phyloP scores from a whole-genome alignment of 1,140 invertebrate genomes.

The Alviniconcha marisindica region DNA sequence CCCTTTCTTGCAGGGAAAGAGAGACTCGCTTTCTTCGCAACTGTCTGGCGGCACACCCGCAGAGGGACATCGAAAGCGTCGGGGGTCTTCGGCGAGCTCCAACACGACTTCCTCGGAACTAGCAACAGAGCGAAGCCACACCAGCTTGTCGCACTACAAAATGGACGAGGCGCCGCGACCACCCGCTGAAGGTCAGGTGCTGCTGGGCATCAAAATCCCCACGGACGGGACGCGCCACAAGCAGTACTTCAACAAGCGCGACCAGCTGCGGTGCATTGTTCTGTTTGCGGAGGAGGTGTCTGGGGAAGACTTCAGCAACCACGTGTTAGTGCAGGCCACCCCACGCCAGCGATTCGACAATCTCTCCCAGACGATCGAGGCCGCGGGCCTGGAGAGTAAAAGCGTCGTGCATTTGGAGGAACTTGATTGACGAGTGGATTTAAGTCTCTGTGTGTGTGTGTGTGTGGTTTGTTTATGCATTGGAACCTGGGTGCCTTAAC shows the following conservation, averaged over 20 bases:
- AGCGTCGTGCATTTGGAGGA: conserved; percentile 49
- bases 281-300: conserved; percentile 44
- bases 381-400: conserved; percentile 43
- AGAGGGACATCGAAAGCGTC: not conserved
- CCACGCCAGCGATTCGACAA: conserved; percentile 37
- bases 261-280: conserved; percentile 43
- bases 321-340: conserved; percentile 38
- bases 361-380: conserved; percentile 39
- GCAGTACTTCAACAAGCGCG: conserved; percentile 39
- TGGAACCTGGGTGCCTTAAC: too few relatives aligned
- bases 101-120: not conserved
- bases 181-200: conserved; percentile 12
- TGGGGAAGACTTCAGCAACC: conserved; percentile 41
- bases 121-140: conserved; percentile 5
- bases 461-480: not conserved
- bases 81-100: not conserved
- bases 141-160: conserved; percentile 33
- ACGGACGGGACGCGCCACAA: conserved; percentile 45
- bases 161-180: not conserved
- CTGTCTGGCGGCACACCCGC: too few relatives aligned
- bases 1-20: too few relatives aligned
- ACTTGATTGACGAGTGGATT: conserved; percentile 42
- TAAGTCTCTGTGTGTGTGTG: not conserved
- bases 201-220: conserved; percentile 46
- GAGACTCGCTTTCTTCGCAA: too few relatives aligned